These are phyloP conservation scores for Norana najaformis DNA, from an alignment of 2,888 invertebrate species.

Conservation along the genomic window DNA sequence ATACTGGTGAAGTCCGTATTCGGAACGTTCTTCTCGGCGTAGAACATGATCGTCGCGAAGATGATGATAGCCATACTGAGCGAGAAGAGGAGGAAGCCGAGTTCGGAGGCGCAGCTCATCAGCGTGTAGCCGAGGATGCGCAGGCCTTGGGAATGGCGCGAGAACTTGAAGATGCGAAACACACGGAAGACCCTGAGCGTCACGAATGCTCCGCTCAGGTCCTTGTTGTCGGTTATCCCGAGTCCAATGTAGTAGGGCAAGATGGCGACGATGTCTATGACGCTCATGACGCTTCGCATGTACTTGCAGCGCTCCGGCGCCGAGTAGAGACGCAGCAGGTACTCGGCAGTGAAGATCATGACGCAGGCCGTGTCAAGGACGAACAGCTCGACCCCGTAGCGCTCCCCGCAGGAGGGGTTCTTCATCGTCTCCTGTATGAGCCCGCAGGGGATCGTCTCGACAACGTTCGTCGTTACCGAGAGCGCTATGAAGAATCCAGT, in stretches of 20 bases:
- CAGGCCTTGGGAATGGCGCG: constrained; percentile 96
- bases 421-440: constrained; percentile 79
- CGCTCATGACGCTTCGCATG: constrained; percentile 96
- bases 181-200: constrained; percentile 97
- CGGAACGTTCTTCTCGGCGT: constrained; percentile 97
- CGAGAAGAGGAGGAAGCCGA: constrained; percentile 98
- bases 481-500: constrained; percentile 99
- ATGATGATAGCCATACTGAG: constrained; percentile 99
- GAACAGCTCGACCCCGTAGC: constrained; percentile 90
- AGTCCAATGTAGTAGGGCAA: constrained; percentile 98
- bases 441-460: constrained; percentile 94
- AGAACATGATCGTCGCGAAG: constrained; percentile 99
- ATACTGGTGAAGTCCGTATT: constrained; percentile 98
- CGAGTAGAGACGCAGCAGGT: constrained; percentile 86
- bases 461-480: constrained; percentile 97
- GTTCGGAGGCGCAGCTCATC: constrained; percentile 96
- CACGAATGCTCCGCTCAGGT: constrained; percentile 97
- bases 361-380: constrained; percentile 99
- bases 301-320: constrained; percentile 98
- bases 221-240: constrained; percentile 89
- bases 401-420: constrained; percentile 78
- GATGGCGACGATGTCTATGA: constrained; percentile 99
- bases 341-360: constrained; percentile 98
- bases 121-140: constrained; percentile 98
- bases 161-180: constrained; percentile 99